A percentile compares a stretch with the other conserved stretches of the same genome.
phyloP scores from a whole-genome alignment of 2,113 vertebrate genomes.

The Bostrychus sinensis region DNA sequence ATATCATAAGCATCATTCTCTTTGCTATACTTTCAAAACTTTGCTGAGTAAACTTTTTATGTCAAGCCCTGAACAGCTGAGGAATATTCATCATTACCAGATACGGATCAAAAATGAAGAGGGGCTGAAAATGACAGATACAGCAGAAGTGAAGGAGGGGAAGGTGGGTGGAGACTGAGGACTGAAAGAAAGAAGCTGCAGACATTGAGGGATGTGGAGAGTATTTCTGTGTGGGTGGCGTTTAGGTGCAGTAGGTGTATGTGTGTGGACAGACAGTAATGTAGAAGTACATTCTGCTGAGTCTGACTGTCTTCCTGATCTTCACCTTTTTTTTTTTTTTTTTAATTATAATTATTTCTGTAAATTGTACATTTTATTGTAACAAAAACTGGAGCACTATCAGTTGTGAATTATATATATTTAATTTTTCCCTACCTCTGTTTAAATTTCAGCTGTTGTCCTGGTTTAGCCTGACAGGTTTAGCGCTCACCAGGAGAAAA shows the following conservation, averaged over 20 bases:
- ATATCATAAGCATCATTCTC: slow-evolving; percentile 56
- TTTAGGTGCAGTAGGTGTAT: slow-evolving; percentile 21
- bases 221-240: slow-evolving; percentile 34
- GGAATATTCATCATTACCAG: slow-evolving; percentile 77
- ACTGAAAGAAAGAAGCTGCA: slow-evolving; percentile 58
- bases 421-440: too few species aligned
- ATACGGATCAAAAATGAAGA: slow-evolving; percentile 71
- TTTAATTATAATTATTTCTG: too few species aligned
- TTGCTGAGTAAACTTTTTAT: slow-evolving; percentile 71
- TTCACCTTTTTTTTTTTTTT: slow-evolving; percentile 32
- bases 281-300: slow-evolving; percentile 51
- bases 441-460: background rate
- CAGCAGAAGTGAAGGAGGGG: slow-evolving; percentile 66
- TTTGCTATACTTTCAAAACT: slow-evolving; percentile 67
- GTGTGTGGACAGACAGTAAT: slow-evolving; percentile 13
- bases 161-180: slow-evolving; percentile 68
- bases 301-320: slow-evolving; percentile 50
- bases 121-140: slow-evolving; percentile 72
- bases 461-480: slow-evolving; percentile 29
- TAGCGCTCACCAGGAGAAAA: slow-evolving; percentile 34
- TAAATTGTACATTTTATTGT: too few species aligned
- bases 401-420: too few species aligned
- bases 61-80: slow-evolving; percentile 64
- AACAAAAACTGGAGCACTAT: too few species aligned
- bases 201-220: slow-evolving; percentile 65